phyloP scores from a whole-genome alignment of 2,113 vertebrate species.

The Grammomys surdaster region DNA sequence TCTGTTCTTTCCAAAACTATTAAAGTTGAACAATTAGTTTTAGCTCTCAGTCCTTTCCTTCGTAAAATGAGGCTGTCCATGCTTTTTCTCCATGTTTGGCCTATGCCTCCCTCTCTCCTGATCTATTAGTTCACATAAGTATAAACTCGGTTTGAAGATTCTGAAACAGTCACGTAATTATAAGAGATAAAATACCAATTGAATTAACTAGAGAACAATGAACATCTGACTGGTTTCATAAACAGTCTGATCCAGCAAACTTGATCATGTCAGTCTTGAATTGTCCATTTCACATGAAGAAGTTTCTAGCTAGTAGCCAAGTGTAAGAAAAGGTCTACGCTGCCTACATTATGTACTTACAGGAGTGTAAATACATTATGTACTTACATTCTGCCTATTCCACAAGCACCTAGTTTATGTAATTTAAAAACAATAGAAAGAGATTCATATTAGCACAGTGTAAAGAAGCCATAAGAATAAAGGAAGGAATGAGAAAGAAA shows the following conservation, averaged over 20 bases:
- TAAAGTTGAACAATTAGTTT: background rate
- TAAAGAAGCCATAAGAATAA: conserved; percentile 1
- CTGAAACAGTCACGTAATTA: background rate
- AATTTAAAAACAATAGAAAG: background rate
- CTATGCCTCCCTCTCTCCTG: background rate
- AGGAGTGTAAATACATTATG: background rate
- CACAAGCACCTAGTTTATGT: background rate
- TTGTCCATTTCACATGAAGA: background rate
- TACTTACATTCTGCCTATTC: background rate
- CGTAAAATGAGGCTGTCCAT: background rate
- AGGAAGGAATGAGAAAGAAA: background rate
- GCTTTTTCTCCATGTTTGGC: background rate
- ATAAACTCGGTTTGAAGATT: background rate
- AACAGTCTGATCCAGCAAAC: background rate
- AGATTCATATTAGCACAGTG: background rate
- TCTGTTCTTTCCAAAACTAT: background rate
- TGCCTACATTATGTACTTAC: background rate
- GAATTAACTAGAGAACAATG: conserved; percentile 3
- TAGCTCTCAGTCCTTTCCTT: background rate
- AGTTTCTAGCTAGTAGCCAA: background rate
- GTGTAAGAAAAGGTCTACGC: background rate
- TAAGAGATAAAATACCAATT: background rate
- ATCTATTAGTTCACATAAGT: background rate
- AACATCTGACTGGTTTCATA: background rate
- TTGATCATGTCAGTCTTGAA: background rate